These are phyloP conservation scores for Rhinoraja longicauda DNA, from an alignment of 2,797 vertebrate genomes.

Conservation along the genomic window DNA sequence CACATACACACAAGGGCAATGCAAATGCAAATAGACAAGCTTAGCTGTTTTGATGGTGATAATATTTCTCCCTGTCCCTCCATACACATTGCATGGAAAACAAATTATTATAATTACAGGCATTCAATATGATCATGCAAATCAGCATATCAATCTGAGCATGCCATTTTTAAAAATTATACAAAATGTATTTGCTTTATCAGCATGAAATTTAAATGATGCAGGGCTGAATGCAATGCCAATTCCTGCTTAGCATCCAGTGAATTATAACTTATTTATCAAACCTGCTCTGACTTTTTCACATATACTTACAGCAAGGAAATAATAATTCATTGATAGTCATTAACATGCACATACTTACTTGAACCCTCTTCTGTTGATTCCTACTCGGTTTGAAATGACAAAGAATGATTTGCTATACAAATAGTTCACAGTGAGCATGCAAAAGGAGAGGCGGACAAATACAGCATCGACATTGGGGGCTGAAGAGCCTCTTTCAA, in stretches of 20 bases:
- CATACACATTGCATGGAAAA: background rate
- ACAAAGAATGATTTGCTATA: background rate
- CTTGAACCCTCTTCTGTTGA: background rate
- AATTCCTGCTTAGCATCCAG: background rate
- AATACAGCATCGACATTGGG: background rate
- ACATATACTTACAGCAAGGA: background rate
- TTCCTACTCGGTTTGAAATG: background rate
- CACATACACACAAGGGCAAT: background rate
- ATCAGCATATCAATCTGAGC: background rate
- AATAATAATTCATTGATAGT: slow-evolving; percentile 19
- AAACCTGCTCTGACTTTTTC: background rate
- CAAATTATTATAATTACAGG: background rate
- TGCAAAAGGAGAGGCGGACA: background rate
- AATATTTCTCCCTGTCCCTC: background rate
- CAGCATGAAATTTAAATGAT: slow-evolving; percentile 20
- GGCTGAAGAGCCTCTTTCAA: background rate
- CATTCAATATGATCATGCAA: background rate
- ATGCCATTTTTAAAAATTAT: background rate
- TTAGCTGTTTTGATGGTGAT: slow-evolving; percentile 15
- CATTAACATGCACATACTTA: background rate
- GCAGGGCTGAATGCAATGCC: background rate
- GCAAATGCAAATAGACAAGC: background rate
- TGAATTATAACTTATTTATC: slow-evolving; percentile 27
- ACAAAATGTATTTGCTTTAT: background rate
- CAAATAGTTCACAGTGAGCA: background rate